Evolutionary conservation across 2,797 vertebrate genomes (phyloP).

Genomic region (Hipposideros larvatus): DNA sequence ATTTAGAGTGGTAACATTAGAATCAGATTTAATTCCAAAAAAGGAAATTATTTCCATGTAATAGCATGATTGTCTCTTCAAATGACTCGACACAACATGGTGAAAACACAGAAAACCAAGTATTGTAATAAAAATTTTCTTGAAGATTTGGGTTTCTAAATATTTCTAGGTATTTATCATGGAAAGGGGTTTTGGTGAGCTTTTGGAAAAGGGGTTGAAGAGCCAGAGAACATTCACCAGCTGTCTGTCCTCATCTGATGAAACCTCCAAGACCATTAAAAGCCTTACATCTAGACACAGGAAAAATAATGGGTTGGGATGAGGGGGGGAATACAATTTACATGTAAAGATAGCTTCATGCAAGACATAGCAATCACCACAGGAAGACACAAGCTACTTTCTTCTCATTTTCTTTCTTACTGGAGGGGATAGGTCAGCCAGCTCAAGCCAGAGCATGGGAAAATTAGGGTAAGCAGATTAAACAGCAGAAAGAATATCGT

Average conservation of each 20-base stretch:
- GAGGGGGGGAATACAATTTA: slow-evolving; percentile 46
- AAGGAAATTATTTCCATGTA: slow-evolving; percentile 65
- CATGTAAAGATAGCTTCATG: slow-evolving; percentile 73
- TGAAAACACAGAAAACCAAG: slow-evolving; percentile 55
- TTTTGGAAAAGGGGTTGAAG: slow-evolving; percentile 5
- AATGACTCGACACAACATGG: slow-evolving; percentile 28
- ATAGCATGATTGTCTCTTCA: slow-evolving; percentile 20
- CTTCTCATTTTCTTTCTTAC: slow-evolving; percentile 55
- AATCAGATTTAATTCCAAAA: slow-evolving; percentile 61
- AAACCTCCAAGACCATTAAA: slow-evolving; percentile 49
- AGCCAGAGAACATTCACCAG: slow-evolving; percentile 56
- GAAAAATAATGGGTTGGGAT: slow-evolving; percentile 70
- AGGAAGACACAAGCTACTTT: slow-evolving; percentile 41
- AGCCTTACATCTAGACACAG: slow-evolving; percentile 61
- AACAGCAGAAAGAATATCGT: slow-evolving; percentile 45
- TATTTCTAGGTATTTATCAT: slow-evolving; percentile 57
- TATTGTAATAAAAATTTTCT: slow-evolving; percentile 21
- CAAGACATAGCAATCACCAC: slow-evolving; percentile 16
- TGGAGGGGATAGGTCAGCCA: slow-evolving; percentile 40
- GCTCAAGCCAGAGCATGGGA: slow-evolving; percentile 63
- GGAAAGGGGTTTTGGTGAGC: slow-evolving; percentile 8
- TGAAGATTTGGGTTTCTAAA: slow-evolving; percentile 54
- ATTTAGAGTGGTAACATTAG: neutral
- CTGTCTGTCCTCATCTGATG: slow-evolving; percentile 60
- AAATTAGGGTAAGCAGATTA: slow-evolving; percentile 77